A percentile compares a stretch with the other conserved stretches of the same genome.
phyloP scores from a whole-genome alignment of 37 sponge, comb jelly and placozoan species.

The Haliclona indistincta region DNA sequence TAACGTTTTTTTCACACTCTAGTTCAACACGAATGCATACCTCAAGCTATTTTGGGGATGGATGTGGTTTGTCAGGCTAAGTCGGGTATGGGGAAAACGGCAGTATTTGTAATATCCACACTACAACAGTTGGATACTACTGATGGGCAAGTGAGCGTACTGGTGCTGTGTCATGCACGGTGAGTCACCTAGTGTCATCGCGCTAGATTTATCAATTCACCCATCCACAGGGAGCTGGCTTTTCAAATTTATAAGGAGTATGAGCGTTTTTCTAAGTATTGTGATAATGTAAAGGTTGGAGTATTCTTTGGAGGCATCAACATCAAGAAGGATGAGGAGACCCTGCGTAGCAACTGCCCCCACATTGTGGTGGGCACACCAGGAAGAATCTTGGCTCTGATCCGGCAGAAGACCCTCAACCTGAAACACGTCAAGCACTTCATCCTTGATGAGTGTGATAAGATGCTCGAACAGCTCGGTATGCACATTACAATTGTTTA shows the following conservation, averaged over 20 bases:
- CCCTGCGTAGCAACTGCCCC: constrained; percentile 94
- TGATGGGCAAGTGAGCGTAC: constrained; percentile 94
- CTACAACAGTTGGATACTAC: constrained; percentile 96
- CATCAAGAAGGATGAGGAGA: constrained; percentile 93
- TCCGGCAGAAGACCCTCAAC: constrained; percentile 89
- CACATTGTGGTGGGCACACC: constrained; percentile 99
- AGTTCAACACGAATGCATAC: constrained; percentile 99
- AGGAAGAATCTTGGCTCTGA: constrained; percentile 91
- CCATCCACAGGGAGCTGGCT: constrained; percentile 79
- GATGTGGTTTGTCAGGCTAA: constrained; percentile 98
- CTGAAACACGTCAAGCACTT: constrained; percentile 95
- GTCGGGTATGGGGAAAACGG: constrained; percentile 99
- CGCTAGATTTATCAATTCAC: no score
- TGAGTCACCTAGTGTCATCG: not conserved
- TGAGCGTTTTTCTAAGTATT: constrained; percentile 94
- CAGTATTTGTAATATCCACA: constrained; percentile 97
- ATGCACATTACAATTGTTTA: not conserved
- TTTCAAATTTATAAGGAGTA: constrained; percentile 98
- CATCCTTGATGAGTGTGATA: constrained; percentile 98
- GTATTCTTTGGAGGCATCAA: constrained; percentile 98
- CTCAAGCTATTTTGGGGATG: constrained; percentile 97
- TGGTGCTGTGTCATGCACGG: constrained; percentile 95
- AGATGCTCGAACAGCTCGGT: constrained; percentile 97
- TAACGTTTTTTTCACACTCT: constrained; percentile 9
- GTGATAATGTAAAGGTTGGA: constrained; percentile 77